Conservation (phyloP, 35 echinoderm and acorn worm species). For the Strongylocentrotus purpuratus region DNA sequence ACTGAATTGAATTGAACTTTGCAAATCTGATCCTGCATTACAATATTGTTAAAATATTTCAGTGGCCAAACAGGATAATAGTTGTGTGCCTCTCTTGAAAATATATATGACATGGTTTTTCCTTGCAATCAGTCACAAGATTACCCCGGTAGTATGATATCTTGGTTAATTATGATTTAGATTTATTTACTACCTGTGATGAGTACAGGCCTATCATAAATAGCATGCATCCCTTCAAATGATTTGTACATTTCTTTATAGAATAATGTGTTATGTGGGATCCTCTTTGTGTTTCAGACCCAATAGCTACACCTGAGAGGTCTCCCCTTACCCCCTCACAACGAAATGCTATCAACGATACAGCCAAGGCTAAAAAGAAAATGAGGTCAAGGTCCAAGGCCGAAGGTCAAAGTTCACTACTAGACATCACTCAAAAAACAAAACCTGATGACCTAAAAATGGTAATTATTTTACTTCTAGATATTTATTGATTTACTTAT, state of each 20-base stretch:
- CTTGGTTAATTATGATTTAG: too few species aligned
- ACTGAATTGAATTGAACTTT: too few species aligned
- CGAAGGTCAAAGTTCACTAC: conserved; percentile 7
- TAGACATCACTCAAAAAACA: neutral
- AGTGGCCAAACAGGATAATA: neutral
- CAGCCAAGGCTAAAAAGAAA: conserved; percentile 57
- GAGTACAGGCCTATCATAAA: neutral
- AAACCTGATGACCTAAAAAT: neutral
- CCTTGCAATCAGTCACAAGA: too few species aligned
- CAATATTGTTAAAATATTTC: too few species aligned
- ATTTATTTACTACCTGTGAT: neutral
- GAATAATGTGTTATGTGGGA: neutral
- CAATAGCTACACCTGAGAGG: neutral
- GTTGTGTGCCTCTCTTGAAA: neutral
- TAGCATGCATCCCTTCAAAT: too few species aligned
- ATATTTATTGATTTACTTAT: too few species aligned
- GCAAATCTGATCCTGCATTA: too few species aligned
- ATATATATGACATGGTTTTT: neutral
- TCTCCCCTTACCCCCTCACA: neutral
- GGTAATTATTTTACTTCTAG: neutral
- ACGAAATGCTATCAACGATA: conserved; percentile 32
- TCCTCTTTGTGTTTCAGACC: neutral
- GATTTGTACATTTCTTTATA: too few species aligned
- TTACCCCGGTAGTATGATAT: too few species aligned
- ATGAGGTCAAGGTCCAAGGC: neutral